Base-by-base conservation (phyloP, 2,113 vertebrate genomes). In the Candoia aspera region DNA sequence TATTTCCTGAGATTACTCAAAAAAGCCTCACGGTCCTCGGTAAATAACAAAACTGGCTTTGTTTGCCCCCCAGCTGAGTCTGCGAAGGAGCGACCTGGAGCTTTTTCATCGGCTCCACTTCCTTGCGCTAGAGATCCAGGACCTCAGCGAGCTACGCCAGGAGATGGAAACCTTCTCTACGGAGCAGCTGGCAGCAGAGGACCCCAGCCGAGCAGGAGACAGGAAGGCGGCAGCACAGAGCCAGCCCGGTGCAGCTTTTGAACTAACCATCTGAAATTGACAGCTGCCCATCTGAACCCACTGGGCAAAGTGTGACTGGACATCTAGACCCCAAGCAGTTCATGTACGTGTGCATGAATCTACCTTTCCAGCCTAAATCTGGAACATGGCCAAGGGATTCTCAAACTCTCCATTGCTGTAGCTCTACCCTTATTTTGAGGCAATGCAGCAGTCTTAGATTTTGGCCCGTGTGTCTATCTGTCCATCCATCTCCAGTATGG, bases 101-200 rank as follows among this genome's bases (percentile, higher is more conserved):
- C 93, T 97, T 33, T 92, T 97, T 46, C 89, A 33, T 62, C 95
- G 94, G 73, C 95, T 97, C 86, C 96, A 94, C 68, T 29, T 68
- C 57, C 87, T 96, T 37, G 95, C 95, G 1, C 88, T 96, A 86
- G 93, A 97, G 93, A 94, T 97, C 73, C 92, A 89, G 10, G 53
- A 53, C 0, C 93, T 97, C 1, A 89, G 15, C 53, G 96, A 96
- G 53, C 93, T 93, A 6, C 89, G 88, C 15, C 85, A 84, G 33
- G 89, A 93, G n/a, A 84, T 87, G 62, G 89, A 57, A 11, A 55
- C 12, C 15, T 64, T 90, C 15, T 93, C 46, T 0, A 62, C 42
- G 24, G 89, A 90, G 10, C 23, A 62, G 9, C 15, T 13, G 9
- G 10, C 42, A 6, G 57, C 10, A 0, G 57, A 79, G 0, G 46